Evolutionary conservation across 2,888 invertebrate species (phyloP), one percentile per base, ranked within the genome.

Genomic region (Aphrophora alni): DNA sequence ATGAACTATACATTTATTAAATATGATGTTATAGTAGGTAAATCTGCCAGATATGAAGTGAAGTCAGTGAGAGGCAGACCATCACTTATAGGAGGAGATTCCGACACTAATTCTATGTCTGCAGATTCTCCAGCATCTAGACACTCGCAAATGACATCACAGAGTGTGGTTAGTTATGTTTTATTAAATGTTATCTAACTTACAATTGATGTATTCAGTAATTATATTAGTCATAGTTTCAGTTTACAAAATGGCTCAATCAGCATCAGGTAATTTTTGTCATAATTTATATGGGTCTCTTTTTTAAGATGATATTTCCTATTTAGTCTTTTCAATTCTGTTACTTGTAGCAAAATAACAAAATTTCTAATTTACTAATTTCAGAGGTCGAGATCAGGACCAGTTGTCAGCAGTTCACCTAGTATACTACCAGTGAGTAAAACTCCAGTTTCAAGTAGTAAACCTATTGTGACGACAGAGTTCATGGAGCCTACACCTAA

Each of bases 91-190:
- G 74, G 74, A 5, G 81, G 69, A 38, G 82, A 78, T 74, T 92
- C 92, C 0, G 92, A 93, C 83, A 91, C 91, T 72, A 92, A 92
- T 0, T 94, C 94, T 0, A 87, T 93, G 82, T 94, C 94, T 0
- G 92, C 92, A 0, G 93, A 93, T 78, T 94, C 94, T 0, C 90
- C 91, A 0, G 90, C 91, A 0, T 93, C 93, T 21, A 89, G 91
- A 70, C 90, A 91, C 76, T 90, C 91, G 0, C 86, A 89, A 69
- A 86, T 90, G 85, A 90, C 89, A 3, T 89, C 89, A 77, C 86
- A 88, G 75, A 90, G 89, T 82, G 87, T 89, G 86, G 90, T 90
- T 86, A 87, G 88, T 86, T 72, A 33, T 8, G 3, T 59, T 21
- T 17, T 38, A 75, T 21, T 75, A 33, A 75, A 75, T 44, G 12